Base-by-base conservation (phyloP, 2,113 vertebrate genomes). In the Ornithorhynchus anatinus region DNA sequence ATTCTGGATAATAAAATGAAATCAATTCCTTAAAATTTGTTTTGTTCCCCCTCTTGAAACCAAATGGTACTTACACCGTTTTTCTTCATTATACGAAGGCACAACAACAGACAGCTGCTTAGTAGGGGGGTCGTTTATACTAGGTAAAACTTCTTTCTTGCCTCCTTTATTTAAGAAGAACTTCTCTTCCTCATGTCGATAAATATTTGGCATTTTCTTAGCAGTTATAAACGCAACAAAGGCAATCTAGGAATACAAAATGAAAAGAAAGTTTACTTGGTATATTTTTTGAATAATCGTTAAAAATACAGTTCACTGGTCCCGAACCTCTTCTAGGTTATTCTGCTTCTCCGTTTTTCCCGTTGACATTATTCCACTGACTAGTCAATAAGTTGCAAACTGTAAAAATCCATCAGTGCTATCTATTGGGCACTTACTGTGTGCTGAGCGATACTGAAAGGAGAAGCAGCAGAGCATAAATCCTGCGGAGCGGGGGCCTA, bases 21-120 rank as follows among this genome's bases (percentile, higher is more conserved):
- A 10, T 11, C 16, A n/a, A 60, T 25, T 8, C 8, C 15, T 7
- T 7, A 22, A 2, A 23, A 7, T 38, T 60, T n/a, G 43, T 39
- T 58, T 51, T 38, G 36, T 52, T 23, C 35, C 25, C 52, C 11
- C 19, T 42, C 22, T 15, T 23, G 37, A 69, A 43, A 22, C 36
- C 35, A 69, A 86, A 16, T 31, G 51, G 69, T 70, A 72, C 84
- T 90, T 90, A 94, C 94, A 92, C 61, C 91, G 88, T 37, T 91
- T 80, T 86, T 99, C 96, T 84, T 99, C 97, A 13, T 99, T 97
- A 87, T 99, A 99, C 2, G 97, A 95, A 35, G 97, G 98, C 56
- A 99, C 92, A 7, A 99, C 89, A 5, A 99, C 93, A 19, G 97
- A 97, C 1, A 99, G 94, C 15, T 95, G 94, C 63, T 84, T 92